Base-by-base conservation (phyloP, 2,888 invertebrate genomes). In the Bibio marci region DNA sequence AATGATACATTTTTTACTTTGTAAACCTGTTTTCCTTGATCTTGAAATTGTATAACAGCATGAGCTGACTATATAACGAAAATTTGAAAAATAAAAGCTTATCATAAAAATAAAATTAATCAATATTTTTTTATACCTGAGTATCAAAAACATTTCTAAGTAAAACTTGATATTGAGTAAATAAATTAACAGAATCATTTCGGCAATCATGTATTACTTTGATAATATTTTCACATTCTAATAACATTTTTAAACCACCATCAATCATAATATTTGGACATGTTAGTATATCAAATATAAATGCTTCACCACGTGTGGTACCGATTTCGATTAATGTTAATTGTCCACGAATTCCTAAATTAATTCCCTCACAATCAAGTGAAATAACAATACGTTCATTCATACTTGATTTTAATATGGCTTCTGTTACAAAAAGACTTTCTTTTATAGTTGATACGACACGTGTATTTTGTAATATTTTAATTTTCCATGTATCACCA, bases 151-250 rank as follows among this genome's bases (percentile, higher is more conserved):
- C 85, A 62, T 80, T 82, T 45, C 71, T 71, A 50, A 91, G 62
- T 39, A 77, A 72, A 46, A 91, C 82, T 47, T 80, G 80, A 66
- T 80, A 90, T 56, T 91, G 90, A 56, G 75, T 73, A 63, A 75
- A 79, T 48, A 92, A 70, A 65, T 86, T 88, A 35, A 80, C 80
- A 42, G 88, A 85, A 64, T 88, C 88, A 59, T 87, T 90, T 45
- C 88, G 73, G 55, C 90, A 91, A 57, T 92, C 91, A 58, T 92
- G 91, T 53, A 88, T 80, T 40, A 91, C 83, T 71, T 91, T 91
- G 41, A 85, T 67, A 44, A 91, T 76, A 58, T 72, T 71, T 40
- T 78, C 74, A 53, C 80, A 76, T 62, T 91, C 87, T 39, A 94
- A 61, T 35, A 94, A 62, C 44, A 70, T 72, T 55, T 79, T 79